Base-by-base conservation (phyloP, 1,140 invertebrate species). In the Subanguina moxae region DNA sequence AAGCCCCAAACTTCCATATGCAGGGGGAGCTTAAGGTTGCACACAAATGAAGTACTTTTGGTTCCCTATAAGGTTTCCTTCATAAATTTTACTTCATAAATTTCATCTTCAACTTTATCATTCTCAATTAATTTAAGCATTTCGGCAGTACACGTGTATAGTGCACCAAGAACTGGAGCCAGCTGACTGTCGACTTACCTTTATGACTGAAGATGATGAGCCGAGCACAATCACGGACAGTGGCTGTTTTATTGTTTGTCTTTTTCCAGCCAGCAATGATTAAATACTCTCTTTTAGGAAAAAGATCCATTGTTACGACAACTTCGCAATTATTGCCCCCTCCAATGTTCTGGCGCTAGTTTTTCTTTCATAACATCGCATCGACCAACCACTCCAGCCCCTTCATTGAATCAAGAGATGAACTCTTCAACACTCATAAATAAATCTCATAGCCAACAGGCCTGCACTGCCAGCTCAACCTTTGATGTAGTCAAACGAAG, bases 91-190 rank as follows among this genome's bases (percentile, higher is more conserved):
- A 38, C 11, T 38, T 11, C 32, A 38, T 11, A 11, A 38, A 38
- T 38, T 38, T 38, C 11, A 5, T 3, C 11, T 38, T 38, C 3
- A 38, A 38, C 32, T 5, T 38, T 38, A 11, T n/a, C n/a, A n/a
- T n/a, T n/a, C n/a, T n/a, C 32, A 38, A 38, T 13, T 13, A 56
- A 13, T 13, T 62, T 28, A 52, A 74, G 70, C 62, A 30, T 71
- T 75, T 52, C 65, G 71, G 21, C 71, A 75, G 32, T 72, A 72
- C 57, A 72, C 71, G 0, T 72, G 71, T 28, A 69, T 72, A n/a
- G 64, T 63, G 43, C 38, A 67, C 17, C 65, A 76, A n/a, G 71
- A 75, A 30, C 21, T 48, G 13, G 71, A 72, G 43, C 38, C 58
- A 21, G 57, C 71, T n/a, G 71, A 72, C 23, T 72, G 71, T 57